Percentiles rank a stretch among this genome's conserved stretches.
Evolutionary conservation across 2,888 invertebrate genomes (phyloP).

Genomic region (Hemistola chrysoprasaria): DNA sequence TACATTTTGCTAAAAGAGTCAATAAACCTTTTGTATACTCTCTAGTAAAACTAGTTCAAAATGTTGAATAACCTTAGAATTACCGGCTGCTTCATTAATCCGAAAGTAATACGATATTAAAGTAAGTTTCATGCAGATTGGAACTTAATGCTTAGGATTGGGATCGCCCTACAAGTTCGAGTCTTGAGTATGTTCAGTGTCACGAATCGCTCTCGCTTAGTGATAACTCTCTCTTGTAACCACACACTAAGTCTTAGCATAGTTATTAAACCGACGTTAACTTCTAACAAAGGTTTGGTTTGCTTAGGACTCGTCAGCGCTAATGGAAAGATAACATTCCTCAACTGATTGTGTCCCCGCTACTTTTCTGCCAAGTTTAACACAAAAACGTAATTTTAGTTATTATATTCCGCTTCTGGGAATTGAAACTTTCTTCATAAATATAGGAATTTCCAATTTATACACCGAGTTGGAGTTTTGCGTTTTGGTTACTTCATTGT

Average conservation of each 20-base stretch:
- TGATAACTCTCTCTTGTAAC: constrained; percentile 1
- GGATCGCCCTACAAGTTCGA: too few species aligned
- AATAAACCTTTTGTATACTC: too few species aligned
- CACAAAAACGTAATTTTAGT: constrained; percentile 17
- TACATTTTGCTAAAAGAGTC: too few species aligned
- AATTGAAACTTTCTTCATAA: constrained; percentile 20
- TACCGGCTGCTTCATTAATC: too few species aligned
- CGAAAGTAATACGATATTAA: too few species aligned
- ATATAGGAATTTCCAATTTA: constrained; percentile 20
- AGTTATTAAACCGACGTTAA: constrained; percentile 38
- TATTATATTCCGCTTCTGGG: constrained; percentile 18
- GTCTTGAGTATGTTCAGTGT: not conserved
- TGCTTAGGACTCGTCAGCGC: constrained; percentile 51
- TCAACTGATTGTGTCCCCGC: constrained; percentile 33
- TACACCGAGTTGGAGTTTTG: constrained; percentile 8
- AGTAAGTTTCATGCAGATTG: too few species aligned
- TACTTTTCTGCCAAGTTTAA: constrained; percentile 27
- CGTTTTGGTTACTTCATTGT: constrained; percentile 17
- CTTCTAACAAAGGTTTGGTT: constrained; percentile 39
- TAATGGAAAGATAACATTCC: constrained; percentile 62
- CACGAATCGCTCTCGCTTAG: constrained; percentile 1
- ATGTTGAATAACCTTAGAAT: too few species aligned
- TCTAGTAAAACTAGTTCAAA: too few species aligned
- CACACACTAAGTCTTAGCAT: constrained; percentile 19
- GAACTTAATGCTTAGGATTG: too few species aligned